Evolutionary conservation across 2,113 vertebrate species (phyloP).

Genomic region (Varanus komodoensis): DNA sequence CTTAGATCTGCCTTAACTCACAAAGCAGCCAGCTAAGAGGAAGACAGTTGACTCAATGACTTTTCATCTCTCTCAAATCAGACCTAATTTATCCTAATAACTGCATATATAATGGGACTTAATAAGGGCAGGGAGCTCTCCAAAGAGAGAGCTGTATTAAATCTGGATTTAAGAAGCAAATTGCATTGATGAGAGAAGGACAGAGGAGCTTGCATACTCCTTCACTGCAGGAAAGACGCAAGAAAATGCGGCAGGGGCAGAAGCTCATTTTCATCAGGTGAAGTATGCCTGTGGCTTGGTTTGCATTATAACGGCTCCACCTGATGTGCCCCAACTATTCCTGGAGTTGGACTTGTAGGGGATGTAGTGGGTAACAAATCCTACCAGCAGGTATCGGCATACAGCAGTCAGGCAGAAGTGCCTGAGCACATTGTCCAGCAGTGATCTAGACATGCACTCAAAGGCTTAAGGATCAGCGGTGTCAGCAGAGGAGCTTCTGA

Average conservation of each 20-base stretch:
- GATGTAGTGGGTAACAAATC: background rate
- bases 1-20: background rate
- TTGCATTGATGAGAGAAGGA: background rate
- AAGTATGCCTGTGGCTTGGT: background rate
- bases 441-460: too few relatives aligned
- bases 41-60: background rate
- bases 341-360: background rate
- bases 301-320: background rate
- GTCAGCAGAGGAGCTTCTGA: too few relatives aligned
- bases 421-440: background rate
- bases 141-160: conserved; percentile 5
- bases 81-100: conserved; percentile 1
- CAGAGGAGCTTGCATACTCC: background rate
- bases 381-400: background rate
- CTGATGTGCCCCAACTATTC: background rate
- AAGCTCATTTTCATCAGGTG: background rate
- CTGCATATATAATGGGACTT: background rate
- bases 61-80: conserved; percentile 10
- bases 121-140: background rate
- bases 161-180: background rate
- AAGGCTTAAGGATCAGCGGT: too few relatives aligned
- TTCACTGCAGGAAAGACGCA: background rate
- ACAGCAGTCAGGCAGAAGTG: background rate
- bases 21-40: background rate
- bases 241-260: background rate